Evolutionary conservation across 1,140 invertebrate species (phyloP).

Genomic region (Trachymyrmex septentrionalis): DNA sequence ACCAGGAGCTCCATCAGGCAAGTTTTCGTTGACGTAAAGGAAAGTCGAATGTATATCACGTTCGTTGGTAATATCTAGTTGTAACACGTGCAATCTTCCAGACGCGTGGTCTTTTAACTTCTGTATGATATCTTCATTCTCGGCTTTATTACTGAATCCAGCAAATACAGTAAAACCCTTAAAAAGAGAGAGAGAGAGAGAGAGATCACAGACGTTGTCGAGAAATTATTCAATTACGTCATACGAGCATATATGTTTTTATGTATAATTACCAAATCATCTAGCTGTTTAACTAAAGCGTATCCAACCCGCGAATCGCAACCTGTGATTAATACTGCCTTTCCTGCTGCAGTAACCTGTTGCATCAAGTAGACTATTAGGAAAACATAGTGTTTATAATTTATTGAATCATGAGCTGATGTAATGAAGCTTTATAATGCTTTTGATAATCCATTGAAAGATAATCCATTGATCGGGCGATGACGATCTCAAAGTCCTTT

Average conservation of each 20-base stretch:
- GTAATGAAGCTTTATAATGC: conserved; percentile 12
- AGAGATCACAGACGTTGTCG: background rate
- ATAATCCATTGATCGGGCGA: background rate
- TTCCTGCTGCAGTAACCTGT: conserved; percentile 92
- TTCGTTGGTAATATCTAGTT: conserved; percentile 92
- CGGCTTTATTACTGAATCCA: conserved; percentile 89
- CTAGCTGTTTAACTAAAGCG: conserved; percentile 91
- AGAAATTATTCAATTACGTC: conserved; percentile 11
- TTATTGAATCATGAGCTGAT: conserved; percentile 26
- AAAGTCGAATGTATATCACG: conserved; percentile 90
- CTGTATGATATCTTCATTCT: conserved; percentile 89
- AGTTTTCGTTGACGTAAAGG: conserved; percentile 91
- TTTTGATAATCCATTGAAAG: conserved; percentile 1
- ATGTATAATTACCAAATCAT: conserved; percentile 88
- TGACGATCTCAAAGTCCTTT: background rate
- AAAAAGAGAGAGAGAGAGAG: conserved; percentile 67
- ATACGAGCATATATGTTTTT: background rate
- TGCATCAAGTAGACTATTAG: conserved; percentile 45
- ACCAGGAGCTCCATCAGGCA: conserved; percentile 92
- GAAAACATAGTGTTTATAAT: conserved; percentile 12
- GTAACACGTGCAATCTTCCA: conserved; percentile 90
- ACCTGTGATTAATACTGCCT: conserved; percentile 94
- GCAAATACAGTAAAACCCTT: conserved; percentile 94
- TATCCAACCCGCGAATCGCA: conserved; percentile 93
- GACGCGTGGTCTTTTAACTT: conserved; percentile 92